Evolutionary conservation across 1,140 invertebrate species (phyloP).

Genomic region (Drosophila burlai): DNA sequence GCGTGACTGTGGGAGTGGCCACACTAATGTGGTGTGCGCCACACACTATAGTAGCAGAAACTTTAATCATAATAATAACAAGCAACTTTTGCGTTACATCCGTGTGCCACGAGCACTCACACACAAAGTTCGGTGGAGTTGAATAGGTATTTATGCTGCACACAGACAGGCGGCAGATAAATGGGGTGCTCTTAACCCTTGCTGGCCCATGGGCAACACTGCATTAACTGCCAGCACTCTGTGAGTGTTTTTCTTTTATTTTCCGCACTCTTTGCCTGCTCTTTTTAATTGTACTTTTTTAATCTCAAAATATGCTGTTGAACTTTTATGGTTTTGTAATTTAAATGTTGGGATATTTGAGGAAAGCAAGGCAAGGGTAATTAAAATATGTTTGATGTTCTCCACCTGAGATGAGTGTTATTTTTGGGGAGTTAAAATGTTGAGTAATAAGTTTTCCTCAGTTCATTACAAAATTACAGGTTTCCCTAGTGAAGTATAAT

Average conservation of each 20-base stretch:
- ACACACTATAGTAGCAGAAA: constrained; percentile 37
- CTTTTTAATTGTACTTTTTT: constrained; percentile 11
- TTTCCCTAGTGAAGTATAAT: neutral
- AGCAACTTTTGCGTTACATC: constrained; percentile 72
- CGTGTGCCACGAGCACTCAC: constrained; percentile 42
- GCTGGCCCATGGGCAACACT: constrained; percentile 12
- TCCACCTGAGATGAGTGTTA: neutral
- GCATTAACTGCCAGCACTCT: constrained; percentile 22
- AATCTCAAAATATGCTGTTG: constrained; percentile 17
- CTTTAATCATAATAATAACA: constrained; percentile 83
- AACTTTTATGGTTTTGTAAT: constrained; percentile 4
- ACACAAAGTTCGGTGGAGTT: constrained; percentile 30
- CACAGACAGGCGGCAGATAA: constrained; percentile 34
- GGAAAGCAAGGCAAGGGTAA: constrained; percentile 1
- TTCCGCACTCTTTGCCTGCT: neutral
- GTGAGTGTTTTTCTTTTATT: constrained; percentile 15
- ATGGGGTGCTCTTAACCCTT: constrained; percentile 16
- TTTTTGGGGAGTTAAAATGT: neutral
- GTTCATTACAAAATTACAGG: neutral
- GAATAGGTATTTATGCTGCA: constrained; percentile 48
- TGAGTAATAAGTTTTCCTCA: neutral
- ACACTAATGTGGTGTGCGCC: constrained; percentile 61
- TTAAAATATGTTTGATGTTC: constrained; percentile 12
- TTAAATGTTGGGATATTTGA: constrained; percentile 2
- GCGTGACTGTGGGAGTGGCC: constrained; percentile 24